A percentile compares a stretch with the other conserved stretches of the same genome.
Evolutionary conservation across 2,888 invertebrate species (phyloP).

Genomic region (Lepidochitona cinerea): DNA sequence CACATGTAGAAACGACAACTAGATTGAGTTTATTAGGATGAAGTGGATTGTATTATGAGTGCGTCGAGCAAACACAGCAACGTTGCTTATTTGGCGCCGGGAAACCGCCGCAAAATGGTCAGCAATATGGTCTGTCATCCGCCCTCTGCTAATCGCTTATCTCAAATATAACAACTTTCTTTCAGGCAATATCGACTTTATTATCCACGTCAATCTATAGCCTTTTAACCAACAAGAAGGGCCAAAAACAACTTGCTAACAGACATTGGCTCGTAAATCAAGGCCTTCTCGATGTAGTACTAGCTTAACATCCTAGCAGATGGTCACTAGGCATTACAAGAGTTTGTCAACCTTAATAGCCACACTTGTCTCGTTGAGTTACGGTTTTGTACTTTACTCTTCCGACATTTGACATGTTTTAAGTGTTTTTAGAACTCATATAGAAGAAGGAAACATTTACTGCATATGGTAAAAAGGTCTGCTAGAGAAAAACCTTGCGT

Average conservation of each 20-base stretch:
- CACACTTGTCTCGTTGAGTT: not conserved
- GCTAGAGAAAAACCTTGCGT: too few species aligned
- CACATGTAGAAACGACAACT: too few species aligned
- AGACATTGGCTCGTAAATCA: not conserved
- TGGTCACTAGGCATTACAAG: not conserved
- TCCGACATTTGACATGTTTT: too few species aligned
- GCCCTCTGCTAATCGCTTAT: not conserved
- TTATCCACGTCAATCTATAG: not conserved
- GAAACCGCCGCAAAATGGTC: too few species aligned
- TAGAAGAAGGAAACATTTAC: too few species aligned
- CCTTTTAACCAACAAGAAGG: not conserved
- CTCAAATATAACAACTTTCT: not conserved
- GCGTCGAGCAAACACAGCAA: too few species aligned
- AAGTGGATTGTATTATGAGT: too few species aligned
- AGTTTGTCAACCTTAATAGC: not conserved
- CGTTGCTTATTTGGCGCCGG: too few species aligned
- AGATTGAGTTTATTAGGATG: too few species aligned
- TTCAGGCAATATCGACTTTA: not conserved
- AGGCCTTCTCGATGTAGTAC: not conserved
- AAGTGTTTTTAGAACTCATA: too few species aligned
- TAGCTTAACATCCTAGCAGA: not conserved
- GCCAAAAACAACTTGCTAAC: not conserved
- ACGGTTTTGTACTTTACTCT: too few species aligned
- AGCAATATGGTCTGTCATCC: not conserved
- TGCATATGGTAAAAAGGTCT: too few species aligned